Conservation (phyloP, 2,888 invertebrate species). For the Hemaris fuciformis region DNA sequence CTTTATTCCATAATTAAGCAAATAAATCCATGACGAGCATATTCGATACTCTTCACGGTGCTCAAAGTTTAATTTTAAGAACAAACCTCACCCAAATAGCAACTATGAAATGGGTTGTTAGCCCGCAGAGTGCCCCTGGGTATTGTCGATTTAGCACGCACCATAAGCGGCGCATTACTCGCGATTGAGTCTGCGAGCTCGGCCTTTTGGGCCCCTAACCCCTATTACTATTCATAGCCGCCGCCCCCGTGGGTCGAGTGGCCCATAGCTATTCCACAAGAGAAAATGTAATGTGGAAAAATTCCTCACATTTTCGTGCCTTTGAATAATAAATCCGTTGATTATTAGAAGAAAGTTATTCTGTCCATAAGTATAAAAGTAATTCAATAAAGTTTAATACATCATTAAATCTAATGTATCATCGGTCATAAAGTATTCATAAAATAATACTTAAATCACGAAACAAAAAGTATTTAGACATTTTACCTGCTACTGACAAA, state of each 20-base stretch:
- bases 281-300: slow-evolving; percentile 53
- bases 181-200: slow-evolving; percentile 33
- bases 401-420: neutral
- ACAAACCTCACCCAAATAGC: slow-evolving; percentile 56
- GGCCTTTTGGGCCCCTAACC: slow-evolving; percentile 40
- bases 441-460: neutral
- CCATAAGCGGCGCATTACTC: slow-evolving; percentile 71
- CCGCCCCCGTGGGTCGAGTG: slow-evolving; percentile 57
- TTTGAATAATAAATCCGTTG: slow-evolving; percentile 35
- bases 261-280: slow-evolving; percentile 39
- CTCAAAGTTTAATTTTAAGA: slow-evolving; percentile 47
- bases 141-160: slow-evolving; percentile 78
- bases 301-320: slow-evolving; percentile 41
- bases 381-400: neutral
- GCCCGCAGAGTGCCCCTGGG: slow-evolving; percentile 55
- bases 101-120: slow-evolving; percentile 65
- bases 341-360: neutral
- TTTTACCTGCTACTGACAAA: neutral
- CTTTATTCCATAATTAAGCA: slow-evolving; percentile 14
- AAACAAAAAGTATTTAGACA: neutral
- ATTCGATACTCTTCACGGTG: slow-evolving; percentile 41
- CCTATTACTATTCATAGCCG: slow-evolving; percentile 76
- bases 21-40: slow-evolving; percentile 8
- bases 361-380: neutral
- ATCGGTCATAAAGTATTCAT: neutral